phyloP scores from a whole-genome alignment of 2,797 vertebrate species.

The Percopsis omiscomaycus region DNA sequence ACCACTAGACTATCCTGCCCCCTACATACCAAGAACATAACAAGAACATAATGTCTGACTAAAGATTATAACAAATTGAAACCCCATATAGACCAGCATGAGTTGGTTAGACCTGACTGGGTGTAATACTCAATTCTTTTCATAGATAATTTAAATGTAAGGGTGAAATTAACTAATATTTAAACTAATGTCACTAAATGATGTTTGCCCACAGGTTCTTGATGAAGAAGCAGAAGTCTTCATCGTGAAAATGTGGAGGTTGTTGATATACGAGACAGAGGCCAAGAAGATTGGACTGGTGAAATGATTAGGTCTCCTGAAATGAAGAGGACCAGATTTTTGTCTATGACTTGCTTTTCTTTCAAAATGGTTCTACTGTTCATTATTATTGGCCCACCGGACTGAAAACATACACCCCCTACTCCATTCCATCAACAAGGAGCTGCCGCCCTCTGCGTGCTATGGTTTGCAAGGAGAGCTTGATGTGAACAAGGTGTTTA shows the following conservation, averaged over 20 bases:
- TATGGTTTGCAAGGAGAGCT: conserved; percentile 37
- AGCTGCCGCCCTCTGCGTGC: conserved; percentile 53
- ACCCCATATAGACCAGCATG: too few species aligned
- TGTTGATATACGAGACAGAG: conserved; percentile 99
- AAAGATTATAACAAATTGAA: too few species aligned
- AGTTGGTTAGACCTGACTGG: too few species aligned
- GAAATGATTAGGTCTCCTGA: conserved; percentile 78
- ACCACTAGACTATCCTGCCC: too few species aligned
- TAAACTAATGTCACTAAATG: too few species aligned
- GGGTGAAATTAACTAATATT: neutral
- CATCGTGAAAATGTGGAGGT: conserved; percentile 99
- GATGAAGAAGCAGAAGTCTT: conserved; percentile 99
- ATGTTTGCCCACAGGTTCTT: conserved; percentile 82
- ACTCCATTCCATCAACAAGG: conserved; percentile 59
- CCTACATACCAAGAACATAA: too few species aligned
- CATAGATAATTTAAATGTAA: too few species aligned
- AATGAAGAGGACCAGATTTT: conserved; percentile 18
- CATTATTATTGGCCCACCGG: conserved; percentile 43
- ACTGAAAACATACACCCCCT: conserved; percentile 47
- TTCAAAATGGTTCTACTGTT: conserved; percentile 22
- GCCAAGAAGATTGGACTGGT: conserved; percentile 99
- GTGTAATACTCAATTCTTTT: neutral
- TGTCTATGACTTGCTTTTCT: conserved; percentile 21
- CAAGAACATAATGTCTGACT: too few species aligned
- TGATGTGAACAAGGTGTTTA: conserved; percentile 49